phyloP scores from a whole-genome alignment of 2,113 vertebrate species.

The Struthio camelus region DNA sequence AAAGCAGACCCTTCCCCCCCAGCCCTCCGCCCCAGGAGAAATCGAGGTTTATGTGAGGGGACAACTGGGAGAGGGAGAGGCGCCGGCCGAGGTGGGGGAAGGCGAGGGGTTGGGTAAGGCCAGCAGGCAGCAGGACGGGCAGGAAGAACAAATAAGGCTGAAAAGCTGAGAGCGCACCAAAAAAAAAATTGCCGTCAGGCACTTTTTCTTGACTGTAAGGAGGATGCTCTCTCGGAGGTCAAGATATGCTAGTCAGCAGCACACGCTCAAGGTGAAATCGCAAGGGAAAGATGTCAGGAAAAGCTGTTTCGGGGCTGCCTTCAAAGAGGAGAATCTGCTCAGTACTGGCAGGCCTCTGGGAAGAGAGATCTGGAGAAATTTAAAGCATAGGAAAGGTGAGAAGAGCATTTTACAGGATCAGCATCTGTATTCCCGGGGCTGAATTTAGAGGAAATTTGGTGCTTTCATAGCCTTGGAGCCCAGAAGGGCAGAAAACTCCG shows the following conservation, averaged over 20 bases:
- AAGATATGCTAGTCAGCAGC: not conserved
- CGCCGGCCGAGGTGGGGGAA: too few relatives aligned
- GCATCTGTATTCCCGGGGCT: not conserved
- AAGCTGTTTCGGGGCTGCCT: not conserved
- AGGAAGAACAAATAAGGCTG: too few relatives aligned
- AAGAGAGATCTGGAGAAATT: too few relatives aligned
- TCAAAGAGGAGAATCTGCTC: not conserved
- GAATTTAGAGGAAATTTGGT: not conserved
- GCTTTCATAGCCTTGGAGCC: not conserved
- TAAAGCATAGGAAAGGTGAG: not conserved
- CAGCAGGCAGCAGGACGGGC: too few relatives aligned
- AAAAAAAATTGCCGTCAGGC: not conserved
- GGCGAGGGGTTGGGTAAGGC: too few relatives aligned
- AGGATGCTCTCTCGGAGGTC: not conserved
- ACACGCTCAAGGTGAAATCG: not conserved
- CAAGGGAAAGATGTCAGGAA: not conserved
- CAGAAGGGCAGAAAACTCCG: not conserved
- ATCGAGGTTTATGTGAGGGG: too few relatives aligned
- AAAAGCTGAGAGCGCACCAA: too few relatives aligned
- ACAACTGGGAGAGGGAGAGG: too few relatives aligned
- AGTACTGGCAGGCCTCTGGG: too few relatives aligned
- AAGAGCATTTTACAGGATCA: not conserved
- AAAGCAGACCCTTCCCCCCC: too few relatives aligned
- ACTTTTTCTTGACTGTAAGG: not conserved
- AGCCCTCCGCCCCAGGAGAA: too few relatives aligned